phyloP scores from a whole-genome alignment of 2,888 invertebrate species.

The Campopleginae sp. region DNA sequence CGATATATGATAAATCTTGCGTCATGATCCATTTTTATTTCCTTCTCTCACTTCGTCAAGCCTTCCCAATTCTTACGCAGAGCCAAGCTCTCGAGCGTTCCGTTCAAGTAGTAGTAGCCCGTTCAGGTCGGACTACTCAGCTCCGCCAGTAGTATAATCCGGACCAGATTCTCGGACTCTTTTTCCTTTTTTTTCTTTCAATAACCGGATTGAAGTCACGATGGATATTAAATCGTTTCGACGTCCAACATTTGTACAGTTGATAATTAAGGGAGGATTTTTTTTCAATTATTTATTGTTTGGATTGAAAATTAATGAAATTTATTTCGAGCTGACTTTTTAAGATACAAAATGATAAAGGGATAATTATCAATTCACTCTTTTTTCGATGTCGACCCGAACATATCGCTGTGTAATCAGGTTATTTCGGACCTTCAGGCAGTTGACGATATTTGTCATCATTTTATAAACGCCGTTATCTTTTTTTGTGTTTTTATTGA shows the following conservation, averaged over 20 bases:
- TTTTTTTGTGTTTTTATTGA: slow-evolving; percentile 81
- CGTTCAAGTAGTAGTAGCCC: slow-evolving; percentile 61
- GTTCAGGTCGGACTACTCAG: slow-evolving; percentile 46
- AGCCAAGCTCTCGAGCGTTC: neutral
- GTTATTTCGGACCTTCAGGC: neutral
- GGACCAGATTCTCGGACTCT: neutral
- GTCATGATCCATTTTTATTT: neutral
- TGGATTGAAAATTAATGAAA: neutral
- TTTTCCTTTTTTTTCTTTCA: neutral
- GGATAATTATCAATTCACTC: neutral
- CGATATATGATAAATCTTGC: slow-evolving; percentile 40
- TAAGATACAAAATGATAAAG: neutral
- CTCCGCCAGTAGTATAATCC: slow-evolving; percentile 33
- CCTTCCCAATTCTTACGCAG: neutral
- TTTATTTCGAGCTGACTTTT: neutral
- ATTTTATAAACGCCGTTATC: neutral
- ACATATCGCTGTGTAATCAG: neutral
- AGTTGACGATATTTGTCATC: neutral
- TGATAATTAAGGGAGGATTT: neutral
- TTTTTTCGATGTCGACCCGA: neutral
- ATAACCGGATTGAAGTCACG: slow-evolving; percentile 3
- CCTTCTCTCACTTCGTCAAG: neutral
- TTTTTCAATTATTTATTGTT: neutral
- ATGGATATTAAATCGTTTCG: neutral
- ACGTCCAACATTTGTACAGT: neutral